Conservation (phyloP, 2,888 invertebrate genomes). For the Smittia aterrima region DNA sequence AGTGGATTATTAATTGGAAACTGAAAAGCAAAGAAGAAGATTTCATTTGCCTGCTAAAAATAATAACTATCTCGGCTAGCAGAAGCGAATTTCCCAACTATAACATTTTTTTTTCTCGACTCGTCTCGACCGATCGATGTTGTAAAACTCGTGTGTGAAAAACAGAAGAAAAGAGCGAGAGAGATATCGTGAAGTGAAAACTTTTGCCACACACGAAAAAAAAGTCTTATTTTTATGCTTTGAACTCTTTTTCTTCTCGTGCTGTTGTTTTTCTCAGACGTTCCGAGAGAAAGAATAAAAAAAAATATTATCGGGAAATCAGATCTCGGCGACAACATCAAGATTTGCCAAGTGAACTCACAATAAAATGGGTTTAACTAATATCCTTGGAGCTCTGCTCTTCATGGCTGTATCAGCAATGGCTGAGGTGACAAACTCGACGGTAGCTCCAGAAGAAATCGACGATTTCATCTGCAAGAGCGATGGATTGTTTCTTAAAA, state of each 20-base stretch:
- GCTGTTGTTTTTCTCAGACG: conserved; percentile 12
- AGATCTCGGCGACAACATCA: neutral
- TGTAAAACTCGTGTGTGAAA: neutral
- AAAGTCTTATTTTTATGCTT: conserved; percentile 17
- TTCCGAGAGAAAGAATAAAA: neutral
- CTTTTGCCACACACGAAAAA: neutral
- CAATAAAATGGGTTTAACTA: neutral
- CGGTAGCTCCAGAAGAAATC: conserved; percentile 42
- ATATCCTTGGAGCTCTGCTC: neutral
- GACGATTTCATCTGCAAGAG: conserved; percentile 62
- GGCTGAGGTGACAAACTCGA: neutral
- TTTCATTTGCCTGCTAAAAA: conserved; percentile 9
- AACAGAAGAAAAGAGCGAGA: neutral
- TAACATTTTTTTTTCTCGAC: neutral
- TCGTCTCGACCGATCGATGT: neutral
- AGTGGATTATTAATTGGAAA: neutral
- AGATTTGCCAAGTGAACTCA: neutral
- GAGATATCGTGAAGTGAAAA: neutral
- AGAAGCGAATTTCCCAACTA: neutral
- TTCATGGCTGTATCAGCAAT: neutral
- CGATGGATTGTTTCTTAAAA: conserved; percentile 78
- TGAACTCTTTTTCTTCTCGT: conserved; percentile 9
- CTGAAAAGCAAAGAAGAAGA: neutral
- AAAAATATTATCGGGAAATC: neutral
- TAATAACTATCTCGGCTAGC: conserved; percentile 19